phyloP scores from a whole-genome alignment of 2,888 invertebrate genomes.

The Crioceris asparagi region DNA sequence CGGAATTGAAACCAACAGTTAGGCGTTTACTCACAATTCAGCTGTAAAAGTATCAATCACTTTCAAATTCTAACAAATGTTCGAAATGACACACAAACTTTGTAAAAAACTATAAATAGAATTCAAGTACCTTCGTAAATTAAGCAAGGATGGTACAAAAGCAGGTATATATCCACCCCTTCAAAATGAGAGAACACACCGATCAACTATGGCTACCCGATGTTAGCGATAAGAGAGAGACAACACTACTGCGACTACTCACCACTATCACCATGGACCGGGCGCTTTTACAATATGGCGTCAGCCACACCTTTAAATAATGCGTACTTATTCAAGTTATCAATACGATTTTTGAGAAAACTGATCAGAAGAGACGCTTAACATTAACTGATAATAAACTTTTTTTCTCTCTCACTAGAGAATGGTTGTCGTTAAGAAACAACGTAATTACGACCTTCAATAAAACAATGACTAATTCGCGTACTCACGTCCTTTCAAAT shows the following conservation, averaged over 20 bases:
- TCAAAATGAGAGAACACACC: conserved; percentile 20
- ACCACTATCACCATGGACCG: conserved; percentile 8
- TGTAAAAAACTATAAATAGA: conserved; percentile 27
- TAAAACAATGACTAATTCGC: too few species aligned
- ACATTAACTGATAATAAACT: too few species aligned
- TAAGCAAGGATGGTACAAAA: conserved; percentile 10
- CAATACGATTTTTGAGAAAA: too few species aligned
- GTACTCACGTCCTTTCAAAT: too few species aligned
- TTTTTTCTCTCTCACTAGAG: too few species aligned
- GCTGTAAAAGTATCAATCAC: not conserved
- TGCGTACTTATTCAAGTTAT: conserved; percentile 28
- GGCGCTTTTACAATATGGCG: conserved; percentile 36
- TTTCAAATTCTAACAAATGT: not conserved
- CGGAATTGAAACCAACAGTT: not conserved
- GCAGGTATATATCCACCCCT: conserved; percentile 28
- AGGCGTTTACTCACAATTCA: not conserved
- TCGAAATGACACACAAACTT: too few species aligned
- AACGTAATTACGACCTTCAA: too few species aligned
- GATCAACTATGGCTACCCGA: not conserved
- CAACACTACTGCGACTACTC: conserved; percentile 14
- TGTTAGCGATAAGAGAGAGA: conserved; percentile 8
- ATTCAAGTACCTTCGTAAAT: conserved; percentile 12
- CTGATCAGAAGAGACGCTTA: too few species aligned
- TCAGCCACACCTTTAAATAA: conserved; percentile 38
- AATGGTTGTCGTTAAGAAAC: too few species aligned